These are phyloP conservation scores for Acanthurus tractus DNA, from an alignment of 2,797 vertebrate genomes.

Conservation along the genomic window DNA sequence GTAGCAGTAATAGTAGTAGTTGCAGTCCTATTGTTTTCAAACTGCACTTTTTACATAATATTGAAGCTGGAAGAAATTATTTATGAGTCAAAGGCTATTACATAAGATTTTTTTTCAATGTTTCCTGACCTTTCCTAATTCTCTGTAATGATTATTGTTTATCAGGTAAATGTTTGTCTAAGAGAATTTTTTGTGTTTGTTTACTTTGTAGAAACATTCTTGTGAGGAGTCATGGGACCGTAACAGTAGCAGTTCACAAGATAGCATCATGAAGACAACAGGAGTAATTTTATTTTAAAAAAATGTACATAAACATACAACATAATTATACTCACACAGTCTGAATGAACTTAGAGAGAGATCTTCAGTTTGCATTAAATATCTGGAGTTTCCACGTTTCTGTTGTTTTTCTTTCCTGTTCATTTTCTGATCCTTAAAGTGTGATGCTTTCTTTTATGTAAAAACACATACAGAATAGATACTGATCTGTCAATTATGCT, in stretches of 20 bases:
- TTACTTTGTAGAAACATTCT: conserved; percentile 88
- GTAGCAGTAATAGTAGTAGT: no score
- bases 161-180: no score
- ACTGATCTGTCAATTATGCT: neutral
- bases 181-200: no score
- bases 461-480: neutral
- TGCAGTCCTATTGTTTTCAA: no score
- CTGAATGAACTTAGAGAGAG: neutral
- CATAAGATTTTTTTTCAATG: no score
- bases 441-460: conserved; percentile 3
- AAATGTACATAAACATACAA: conserved; percentile 14
- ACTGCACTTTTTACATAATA: no score
- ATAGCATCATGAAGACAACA: conserved; percentile 88
- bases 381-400: conserved; percentile 13
- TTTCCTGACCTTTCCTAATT: no score
- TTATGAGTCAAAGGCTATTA: no score
- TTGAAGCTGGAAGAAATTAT: no score
- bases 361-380: neutral
- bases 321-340: no score
- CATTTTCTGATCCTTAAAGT: neutral
- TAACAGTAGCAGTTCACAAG: conserved; percentile 96
- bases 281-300: conserved; percentile 39
- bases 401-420: conserved; percentile 6
- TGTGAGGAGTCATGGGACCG: conserved; percentile 93
- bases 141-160: no score